Evolutionary conservation across 2,888 invertebrate species (phyloP), one percentile per base, ranked within the genome.

Genomic region (Arenicola marina): DNA sequence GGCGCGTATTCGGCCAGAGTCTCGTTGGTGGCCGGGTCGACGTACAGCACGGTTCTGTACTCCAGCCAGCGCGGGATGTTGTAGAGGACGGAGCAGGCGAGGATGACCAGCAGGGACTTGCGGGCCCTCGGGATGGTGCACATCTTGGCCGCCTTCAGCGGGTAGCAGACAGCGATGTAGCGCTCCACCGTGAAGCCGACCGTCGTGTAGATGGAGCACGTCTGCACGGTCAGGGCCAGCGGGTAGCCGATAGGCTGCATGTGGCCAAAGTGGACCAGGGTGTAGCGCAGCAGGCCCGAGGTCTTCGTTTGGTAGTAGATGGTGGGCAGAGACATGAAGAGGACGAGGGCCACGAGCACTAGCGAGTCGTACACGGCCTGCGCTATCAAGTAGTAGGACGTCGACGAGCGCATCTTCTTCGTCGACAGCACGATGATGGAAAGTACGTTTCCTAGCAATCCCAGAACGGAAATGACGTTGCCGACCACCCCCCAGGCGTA

Each of bases 321-420:
- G 3, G 75, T 74, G 0, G 79, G 80, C 24, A 80, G 62, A 11
- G 77, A 75, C 61, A 82, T 71, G 67, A 77, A 78, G 31, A 80
- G 61, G 15, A 79, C 70, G 67, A 84, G 78, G 2, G 82, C 78
- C 73, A 93, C 86, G 75, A 96, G 92, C 73, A 97, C 88, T 69
- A 92, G 88, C 15, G 93, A 93, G 86, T 98, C 98, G 84, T 94
- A 95, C 74, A 93, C 88, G 29, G 97, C 96, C 74, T 98, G 87
- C 3, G 95, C 95, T 70, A 94, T 92, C 65, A 98, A 88, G 78
- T 96, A 88, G 84, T 94, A 93, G 85, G 96, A 96, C 79, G 96
- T 93, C 79, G 95, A 95, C 63, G 94, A 94, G 76, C 92, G 89
- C 96, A 97, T 96, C 84, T 95, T 94, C 60, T 94, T 88, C 63